A percentile compares a stretch with the other conserved stretches of the same genome.
Evolutionary conservation across 2,797 vertebrate genomes (phyloP).

Genomic region (Hyperoplus immaculatus): DNA sequence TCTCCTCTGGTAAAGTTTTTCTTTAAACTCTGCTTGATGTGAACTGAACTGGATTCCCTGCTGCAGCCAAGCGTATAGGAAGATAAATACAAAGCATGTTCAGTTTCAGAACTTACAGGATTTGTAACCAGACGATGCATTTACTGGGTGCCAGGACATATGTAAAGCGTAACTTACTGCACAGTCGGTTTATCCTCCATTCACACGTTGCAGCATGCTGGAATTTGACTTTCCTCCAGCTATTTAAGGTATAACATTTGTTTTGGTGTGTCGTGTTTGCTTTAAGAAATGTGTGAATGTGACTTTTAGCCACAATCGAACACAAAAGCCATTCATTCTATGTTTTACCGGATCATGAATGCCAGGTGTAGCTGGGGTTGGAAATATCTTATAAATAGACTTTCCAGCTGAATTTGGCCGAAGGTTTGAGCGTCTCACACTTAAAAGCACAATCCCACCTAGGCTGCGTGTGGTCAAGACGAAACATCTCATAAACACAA

Average conservation of each 20-base stretch:
- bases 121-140: conserved; percentile 57
- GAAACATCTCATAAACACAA: conserved; percentile 37
- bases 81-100: conserved; percentile 66
- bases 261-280: neutral
- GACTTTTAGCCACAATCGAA: conserved; percentile 4
- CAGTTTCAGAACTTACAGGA: conserved; percentile 58
- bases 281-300: conserved; percentile 6
- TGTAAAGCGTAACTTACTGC: conserved; percentile 53
- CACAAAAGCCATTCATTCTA: conserved; percentile 30
- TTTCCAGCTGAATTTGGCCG: conserved; percentile 1
- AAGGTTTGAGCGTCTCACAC: conserved; percentile 10
- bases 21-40: conserved; percentile 46
- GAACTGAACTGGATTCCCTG: conserved; percentile 42
- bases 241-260: conserved; percentile 10
- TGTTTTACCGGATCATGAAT: conserved; percentile 19
- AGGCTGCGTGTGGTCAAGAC: conserved; percentile 27
- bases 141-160: conserved; percentile 59
- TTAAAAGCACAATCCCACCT: neutral
- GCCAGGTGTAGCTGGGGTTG: conserved; percentile 3
- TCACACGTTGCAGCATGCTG: conserved; percentile 16
- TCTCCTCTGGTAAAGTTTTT: conserved; percentile 2
- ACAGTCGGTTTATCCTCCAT: conserved; percentile 4
- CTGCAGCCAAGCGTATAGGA: conserved; percentile 53
- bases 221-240: conserved; percentile 32
- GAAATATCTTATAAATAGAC: conserved; percentile 10